Evolutionary conservation across 2,797 vertebrate species (phyloP).

Genomic region (Psittacula echo): DNA sequence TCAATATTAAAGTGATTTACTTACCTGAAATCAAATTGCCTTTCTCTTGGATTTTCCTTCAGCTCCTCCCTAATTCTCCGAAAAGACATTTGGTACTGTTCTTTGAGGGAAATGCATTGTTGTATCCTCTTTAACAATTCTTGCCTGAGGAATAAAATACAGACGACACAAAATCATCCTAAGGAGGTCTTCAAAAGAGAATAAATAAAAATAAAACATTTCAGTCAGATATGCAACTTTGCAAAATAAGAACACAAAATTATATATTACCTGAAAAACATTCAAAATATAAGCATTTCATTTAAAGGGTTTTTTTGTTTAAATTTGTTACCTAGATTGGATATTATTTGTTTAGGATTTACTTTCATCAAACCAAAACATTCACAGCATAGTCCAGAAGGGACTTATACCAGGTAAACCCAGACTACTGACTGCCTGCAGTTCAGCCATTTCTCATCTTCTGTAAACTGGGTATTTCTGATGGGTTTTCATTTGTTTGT

Average conservation of each 20-base stretch:
- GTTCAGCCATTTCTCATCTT: neutral
- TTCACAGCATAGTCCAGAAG: neutral
- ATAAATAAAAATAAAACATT: neutral
- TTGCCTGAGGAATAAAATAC: slow-evolving; percentile 62
- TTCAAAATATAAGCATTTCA: neutral
- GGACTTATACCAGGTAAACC: neutral
- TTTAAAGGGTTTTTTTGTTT: neutral
- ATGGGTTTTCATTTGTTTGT: neutral
- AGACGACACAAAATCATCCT: neutral
- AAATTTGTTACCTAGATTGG: neutral
- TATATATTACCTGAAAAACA: neutral
- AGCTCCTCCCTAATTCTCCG: slow-evolving; percentile 76
- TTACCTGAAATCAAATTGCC: slow-evolving; percentile 86
- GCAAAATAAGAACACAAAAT: neutral
- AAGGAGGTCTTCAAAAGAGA: neutral
- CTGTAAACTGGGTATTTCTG: neutral
- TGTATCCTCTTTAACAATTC: slow-evolving; percentile 80
- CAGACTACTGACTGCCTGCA: neutral
- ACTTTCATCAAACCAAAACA: neutral
- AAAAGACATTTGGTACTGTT: slow-evolving; percentile 82
- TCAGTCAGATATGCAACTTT: neutral
- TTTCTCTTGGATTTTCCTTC: slow-evolving; percentile 71
- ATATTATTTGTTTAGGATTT: neutral
- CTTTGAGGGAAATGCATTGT: slow-evolving; percentile 80
- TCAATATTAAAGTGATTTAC: neutral